Percentiles rank a stretch among this genome's conserved stretches.
These are phyloP conservation scores for Parotocinclus haroldoi DNA, from an alignment of 2,797 vertebrate species.

Conservation along the genomic window DNA sequence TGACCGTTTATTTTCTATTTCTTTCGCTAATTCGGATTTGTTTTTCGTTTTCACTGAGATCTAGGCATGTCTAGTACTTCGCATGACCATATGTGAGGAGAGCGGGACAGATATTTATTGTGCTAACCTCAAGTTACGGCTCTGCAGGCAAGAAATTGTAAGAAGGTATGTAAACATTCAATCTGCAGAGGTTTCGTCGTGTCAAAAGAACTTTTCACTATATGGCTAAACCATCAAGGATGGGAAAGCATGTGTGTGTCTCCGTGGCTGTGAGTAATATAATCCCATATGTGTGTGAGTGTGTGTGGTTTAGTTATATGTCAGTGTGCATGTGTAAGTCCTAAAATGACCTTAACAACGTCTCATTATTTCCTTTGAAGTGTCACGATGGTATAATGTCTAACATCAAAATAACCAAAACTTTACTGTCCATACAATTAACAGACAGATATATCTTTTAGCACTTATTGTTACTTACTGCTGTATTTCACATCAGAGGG, in stretches of 20 bases:
- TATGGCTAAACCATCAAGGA: slow-evolving; percentile 5
- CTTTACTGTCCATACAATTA: no score
- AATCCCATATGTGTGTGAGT: background rate
- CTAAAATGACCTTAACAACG: background rate
- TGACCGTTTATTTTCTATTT: slow-evolving; percentile 49
- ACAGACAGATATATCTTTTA: no score
- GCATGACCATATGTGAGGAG: slow-evolving; percentile 37
- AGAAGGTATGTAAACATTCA: slow-evolving; percentile 47
- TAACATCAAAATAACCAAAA: no score
- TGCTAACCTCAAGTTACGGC: slow-evolving; percentile 49
- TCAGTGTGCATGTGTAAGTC: slow-evolving; percentile 9
- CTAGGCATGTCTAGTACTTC: slow-evolving; percentile 44
- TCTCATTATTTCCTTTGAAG: background rate
- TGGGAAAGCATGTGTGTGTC: background rate
- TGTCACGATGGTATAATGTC: no score
- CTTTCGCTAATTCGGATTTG: slow-evolving; percentile 39
- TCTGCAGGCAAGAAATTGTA: slow-evolving; percentile 44
- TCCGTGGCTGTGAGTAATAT: slow-evolving; percentile 12
- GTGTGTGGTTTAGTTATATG: background rate
- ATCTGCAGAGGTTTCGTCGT: slow-evolving; percentile 31
- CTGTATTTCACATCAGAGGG: no score
- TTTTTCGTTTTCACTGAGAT: slow-evolving; percentile 45
- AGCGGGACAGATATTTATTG: slow-evolving; percentile 50
- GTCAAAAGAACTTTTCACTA: slow-evolving; percentile 37
- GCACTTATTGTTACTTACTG: no score